Conservation (phyloP, 2,888 invertebrate species). For the Nemotelus nigrinus region DNA sequence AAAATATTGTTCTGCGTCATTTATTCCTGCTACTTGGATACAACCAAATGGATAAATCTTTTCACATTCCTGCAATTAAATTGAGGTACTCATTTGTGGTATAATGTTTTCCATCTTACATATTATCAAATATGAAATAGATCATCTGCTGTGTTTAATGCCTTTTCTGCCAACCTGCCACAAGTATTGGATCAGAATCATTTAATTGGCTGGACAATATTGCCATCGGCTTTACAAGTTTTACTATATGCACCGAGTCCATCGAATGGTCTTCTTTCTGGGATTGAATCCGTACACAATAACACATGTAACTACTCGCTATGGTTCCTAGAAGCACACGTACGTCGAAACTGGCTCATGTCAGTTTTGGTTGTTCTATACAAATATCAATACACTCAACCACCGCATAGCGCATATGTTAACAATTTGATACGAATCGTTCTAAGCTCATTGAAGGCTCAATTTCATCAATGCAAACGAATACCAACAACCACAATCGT, state of each 20-base stretch:
- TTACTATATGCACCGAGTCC: constrained; percentile 87
- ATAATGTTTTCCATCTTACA: constrained; percentile 2
- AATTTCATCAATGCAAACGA: constrained; percentile 89
- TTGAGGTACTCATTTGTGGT: constrained; percentile 71
- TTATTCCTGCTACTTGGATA: constrained; percentile 92
- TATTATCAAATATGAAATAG: constrained; percentile 64
- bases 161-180: constrained; percentile 92
- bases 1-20: constrained; percentile 90
- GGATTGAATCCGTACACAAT: constrained; percentile 71
- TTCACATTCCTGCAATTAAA: constrained; percentile 88
- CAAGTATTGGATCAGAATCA: constrained; percentile 97
- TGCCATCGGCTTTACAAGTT: constrained; percentile 84
- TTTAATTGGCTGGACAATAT: constrained; percentile 87
- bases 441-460: constrained; percentile 89
- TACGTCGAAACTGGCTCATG: constrained; percentile 92
- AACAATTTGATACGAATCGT: constrained; percentile 87
- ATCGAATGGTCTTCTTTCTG: constrained; percentile 67
- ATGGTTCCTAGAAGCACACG: constrained; percentile 87
- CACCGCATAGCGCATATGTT: constrained; percentile 75
- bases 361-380: constrained; percentile 92
- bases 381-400: constrained; percentile 86
- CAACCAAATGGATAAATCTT: constrained; percentile 88
- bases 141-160: constrained; percentile 93
- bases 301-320: constrained; percentile 76
- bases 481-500: constrained; percentile 83